Evolutionary conservation across 1,140 invertebrate species (phyloP).

Genomic region (Eufriesea mexicana): DNA sequence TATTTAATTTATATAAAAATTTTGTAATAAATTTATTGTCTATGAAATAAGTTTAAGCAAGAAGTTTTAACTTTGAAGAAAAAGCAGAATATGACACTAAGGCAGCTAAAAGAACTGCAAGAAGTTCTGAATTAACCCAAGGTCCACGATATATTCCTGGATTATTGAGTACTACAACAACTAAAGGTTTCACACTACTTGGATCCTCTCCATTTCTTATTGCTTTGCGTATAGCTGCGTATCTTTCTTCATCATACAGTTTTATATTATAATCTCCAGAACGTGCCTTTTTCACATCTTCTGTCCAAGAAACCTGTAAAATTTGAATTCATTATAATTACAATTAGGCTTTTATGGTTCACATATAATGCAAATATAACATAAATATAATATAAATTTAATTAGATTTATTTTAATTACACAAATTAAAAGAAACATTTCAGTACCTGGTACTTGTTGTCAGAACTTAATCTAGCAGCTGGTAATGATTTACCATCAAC

Average conservation of each 20-base stretch:
- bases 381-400: background rate
- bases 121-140: slow-evolving; percentile 95
- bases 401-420: background rate
- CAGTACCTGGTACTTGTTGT: slow-evolving; percentile 90
- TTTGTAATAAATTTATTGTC: slow-evolving; percentile 1
- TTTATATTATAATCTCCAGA: slow-evolving; percentile 91
- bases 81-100: slow-evolving; percentile 94
- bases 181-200: slow-evolving; percentile 87
- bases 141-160: slow-evolving; percentile 95
- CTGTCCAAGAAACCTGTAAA: slow-evolving; percentile 93
- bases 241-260: slow-evolving; percentile 95
- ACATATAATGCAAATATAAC: too few relatives aligned
- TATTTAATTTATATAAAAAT: slow-evolving; percentile 33
- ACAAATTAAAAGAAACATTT: background rate
- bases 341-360: background rate
- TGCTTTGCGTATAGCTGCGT: slow-evolving; percentile 90
- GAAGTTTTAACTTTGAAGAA: slow-evolving; percentile 90
- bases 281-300: slow-evolving; percentile 90
- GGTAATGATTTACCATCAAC: slow-evolving; percentile 91
- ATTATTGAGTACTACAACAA: slow-evolving; percentile 90
- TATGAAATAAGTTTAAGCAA: slow-evolving; percentile 76
- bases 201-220: slow-evolving; percentile 87
- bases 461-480: slow-evolving; percentile 88
- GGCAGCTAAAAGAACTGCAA: slow-evolving; percentile 90
- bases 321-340: background rate